A percentile compares a stretch with the other conserved stretches of the same genome.
Conservation (phyloP, 2,113 vertebrate genomes). For the Nycticorax nycticorax region DNA sequence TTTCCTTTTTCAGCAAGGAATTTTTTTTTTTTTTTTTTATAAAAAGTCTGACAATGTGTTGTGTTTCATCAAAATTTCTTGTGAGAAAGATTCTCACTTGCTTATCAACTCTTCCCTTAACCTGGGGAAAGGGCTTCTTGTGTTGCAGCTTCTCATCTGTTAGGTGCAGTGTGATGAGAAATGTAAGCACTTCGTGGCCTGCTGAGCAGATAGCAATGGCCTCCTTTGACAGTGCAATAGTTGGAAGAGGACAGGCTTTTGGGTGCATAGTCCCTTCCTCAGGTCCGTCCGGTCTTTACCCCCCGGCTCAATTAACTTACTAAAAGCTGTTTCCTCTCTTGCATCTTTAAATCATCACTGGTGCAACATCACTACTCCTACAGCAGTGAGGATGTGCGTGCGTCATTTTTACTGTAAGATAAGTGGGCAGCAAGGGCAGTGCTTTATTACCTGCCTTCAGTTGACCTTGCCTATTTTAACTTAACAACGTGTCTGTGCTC, state of each 20-base stretch:
- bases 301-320: fast-evolving
- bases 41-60: neutral
- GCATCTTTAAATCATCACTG: neutral
- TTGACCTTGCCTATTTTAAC: neutral
- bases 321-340: neutral
- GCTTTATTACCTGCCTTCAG: neutral
- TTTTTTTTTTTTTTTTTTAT: neutral
- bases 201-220: neutral
- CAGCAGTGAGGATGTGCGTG: too few species aligned
- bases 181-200: fast-evolving
- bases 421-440: neutral
- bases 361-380: neutral
- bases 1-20: neutral
- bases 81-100: neutral
- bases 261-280: fast-evolving
- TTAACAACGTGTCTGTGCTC: fast-evolving
- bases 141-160: neutral
- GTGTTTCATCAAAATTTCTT: neutral
- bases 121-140: neutral
- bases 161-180: neutral
- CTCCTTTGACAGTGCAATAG: neutral
- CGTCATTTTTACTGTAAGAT: neutral
- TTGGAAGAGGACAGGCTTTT: neutral
- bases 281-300: fast-evolving
- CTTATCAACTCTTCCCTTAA: neutral